Percentiles rank a stretch among this genome's conserved stretches.
phyloP scores from a whole-genome alignment of 2,113 vertebrate genomes.

The Crotophaga sulcirostris region DNA sequence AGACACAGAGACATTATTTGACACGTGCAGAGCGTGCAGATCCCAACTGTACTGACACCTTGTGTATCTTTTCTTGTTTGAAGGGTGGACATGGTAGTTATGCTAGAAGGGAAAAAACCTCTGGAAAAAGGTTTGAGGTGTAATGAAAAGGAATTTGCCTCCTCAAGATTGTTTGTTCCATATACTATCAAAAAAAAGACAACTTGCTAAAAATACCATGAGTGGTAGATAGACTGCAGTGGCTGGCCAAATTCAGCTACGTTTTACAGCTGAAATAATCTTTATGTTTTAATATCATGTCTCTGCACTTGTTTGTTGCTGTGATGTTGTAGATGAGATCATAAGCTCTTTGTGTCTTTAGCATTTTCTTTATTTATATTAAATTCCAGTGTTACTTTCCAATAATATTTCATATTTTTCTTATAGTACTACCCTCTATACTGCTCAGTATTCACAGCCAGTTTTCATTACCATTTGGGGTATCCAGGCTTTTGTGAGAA shows the following conservation, averaged over 20 bases:
- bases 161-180: neutral
- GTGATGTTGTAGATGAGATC: neutral
- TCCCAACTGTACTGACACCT: neutral
- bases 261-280: neutral
- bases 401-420: neutral
- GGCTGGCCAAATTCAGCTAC: neutral
- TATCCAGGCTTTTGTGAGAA: neutral
- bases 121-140: neutral
- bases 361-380: neutral
- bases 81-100: neutral
- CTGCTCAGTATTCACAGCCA: neutral
- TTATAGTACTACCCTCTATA: neutral
- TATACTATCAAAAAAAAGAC: neutral
- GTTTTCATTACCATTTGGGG: neutral
- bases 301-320: neutral
- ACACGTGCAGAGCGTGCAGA: neutral
- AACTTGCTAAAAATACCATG: neutral
- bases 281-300: neutral
- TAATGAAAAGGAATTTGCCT: neutral
- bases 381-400: neutral
- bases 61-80: neutral
- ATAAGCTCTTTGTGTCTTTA: neutral
- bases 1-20: neutral
- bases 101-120: neutral
- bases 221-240: neutral